Evolutionary conservation across 2,797 vertebrate genomes (phyloP), one percentile per base, ranked within the genome.

Genomic region (Pseudocheirus occidentalis): DNA sequence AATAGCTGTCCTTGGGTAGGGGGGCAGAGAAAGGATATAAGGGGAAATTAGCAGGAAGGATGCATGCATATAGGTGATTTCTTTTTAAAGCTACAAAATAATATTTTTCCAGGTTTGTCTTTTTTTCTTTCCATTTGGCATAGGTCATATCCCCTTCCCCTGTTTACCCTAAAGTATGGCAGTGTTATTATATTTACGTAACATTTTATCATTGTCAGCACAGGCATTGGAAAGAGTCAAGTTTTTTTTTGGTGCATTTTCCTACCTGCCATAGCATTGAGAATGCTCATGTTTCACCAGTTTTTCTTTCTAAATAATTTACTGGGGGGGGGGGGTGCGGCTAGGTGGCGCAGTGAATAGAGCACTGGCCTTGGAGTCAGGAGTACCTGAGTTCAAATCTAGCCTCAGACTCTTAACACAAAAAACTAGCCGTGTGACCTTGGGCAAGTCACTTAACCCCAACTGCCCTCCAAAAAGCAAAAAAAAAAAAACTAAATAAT

Each of bases 111-210:
- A 92, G 95, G n/a, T 55, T 93, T 95, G 92, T 95, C 57, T 92
- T 66, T 27, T 96, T 94, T 90, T 96, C 87, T 96, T 98, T 97
- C 95, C 96, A 62, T 16, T 95, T 89, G 57, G 55, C 81, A 92
- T 90, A 97, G 87, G 93, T 96, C 66, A 94, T 97, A 97, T 98
- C 81, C 96, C 90, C 95, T 95, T 87, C 6, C 73, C 40, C 73
- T 97, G 91, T 97, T 96, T 93, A 97, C 52, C 27, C 92, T 91
- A 93, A 90, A 91, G 56, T 96, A 94, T 96, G 92, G n/a, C 95
- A 96, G 31, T 24, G 52, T 73, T 93, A 94, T 5, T 5, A 13
- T 97, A 18, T 96, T 98, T 96, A 93, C 95, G 95, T 91, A 95
- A 12, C 55, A n/a, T n/a, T 91, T 96, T 97, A 97, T 97, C 96